phyloP scores from a whole-genome alignment of 2,888 invertebrate genomes.

The Nesidiocoris tenuis region DNA sequence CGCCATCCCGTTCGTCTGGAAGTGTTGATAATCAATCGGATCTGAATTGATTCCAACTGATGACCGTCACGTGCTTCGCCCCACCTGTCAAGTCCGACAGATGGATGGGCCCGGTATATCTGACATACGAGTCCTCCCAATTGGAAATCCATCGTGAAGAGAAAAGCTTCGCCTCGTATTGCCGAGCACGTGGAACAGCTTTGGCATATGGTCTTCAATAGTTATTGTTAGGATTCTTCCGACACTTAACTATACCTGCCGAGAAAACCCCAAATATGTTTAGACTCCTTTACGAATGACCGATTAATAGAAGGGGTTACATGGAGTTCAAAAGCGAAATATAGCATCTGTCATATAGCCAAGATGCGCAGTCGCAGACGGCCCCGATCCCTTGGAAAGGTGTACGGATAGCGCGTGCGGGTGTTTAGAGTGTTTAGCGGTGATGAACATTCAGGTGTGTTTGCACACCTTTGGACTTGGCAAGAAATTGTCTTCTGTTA shows the following conservation, averaged over 20 bases:
- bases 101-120: not conserved
- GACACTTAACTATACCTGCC: not conserved
- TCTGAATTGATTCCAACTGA: too few relatives aligned
- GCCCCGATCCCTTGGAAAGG: not conserved
- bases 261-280: not conserved
- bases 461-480: slow-evolving; percentile 33
- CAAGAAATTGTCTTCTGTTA: slow-evolving; percentile 24
- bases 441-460: slow-evolving; percentile 25
- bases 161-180: not conserved
- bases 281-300: slow-evolving; percentile 15
- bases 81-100: not conserved
- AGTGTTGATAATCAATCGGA: too few relatives aligned
- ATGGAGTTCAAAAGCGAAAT: not conserved
- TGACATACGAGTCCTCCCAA: not conserved
- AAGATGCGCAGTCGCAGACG: not conserved
- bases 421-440: not conserved
- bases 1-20: too few relatives aligned
- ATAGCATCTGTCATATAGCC: slow-evolving; percentile 4
- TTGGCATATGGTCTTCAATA: not conserved
- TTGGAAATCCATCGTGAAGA: not conserved
- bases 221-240: not conserved
- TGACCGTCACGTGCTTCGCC: not conserved
- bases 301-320: slow-evolving; percentile 18
- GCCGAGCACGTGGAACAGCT: not conserved
- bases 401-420: slow-evolving; percentile 11